Base-by-base conservation (phyloP, 1,140 invertebrate species). In the Ylistrum balloti region DNA sequence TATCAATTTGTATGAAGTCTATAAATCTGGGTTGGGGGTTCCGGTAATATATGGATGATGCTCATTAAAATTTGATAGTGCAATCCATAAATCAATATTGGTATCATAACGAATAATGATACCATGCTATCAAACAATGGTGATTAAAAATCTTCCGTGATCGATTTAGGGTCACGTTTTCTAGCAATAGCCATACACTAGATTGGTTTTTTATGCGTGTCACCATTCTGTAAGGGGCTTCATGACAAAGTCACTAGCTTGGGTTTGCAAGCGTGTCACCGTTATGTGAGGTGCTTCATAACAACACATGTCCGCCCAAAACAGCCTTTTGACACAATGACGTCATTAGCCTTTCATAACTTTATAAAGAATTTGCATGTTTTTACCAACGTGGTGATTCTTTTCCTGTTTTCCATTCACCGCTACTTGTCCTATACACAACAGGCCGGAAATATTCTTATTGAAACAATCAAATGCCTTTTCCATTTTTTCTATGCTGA, bases 291-390 rank as follows among this genome's bases (percentile, higher is more conserved):
- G n/a, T 0, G 5, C 17, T 28, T 28, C n/a, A 28, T 74, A n/a
- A 74, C 56, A 74, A 74, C 56, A 74, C n/a, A 74, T n/a, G 56
- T 74, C 56, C 56, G n/a, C 56, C 56, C 56, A 28, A 28, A 28
- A 74, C 56, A 74, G 56, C 56, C 56, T 28, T 45, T 74, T 74
- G 56, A 28, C 22, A 74, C 56, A n/a, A 74, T 74, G 56, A 74
- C 56, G 56, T 74, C 56, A 74, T 5, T 0, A 74, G n/a, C 22
- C 5, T n/a, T 74, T n/a, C 15, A 74, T n/a, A 7, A 74, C 22
- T n/a, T 28, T 28, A 74, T 74, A 74, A 74, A 74, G 56, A 74
- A 74, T 74, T 74, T 74, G 56, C 56, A 74, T 74, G 41, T 74
- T 11, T 74, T 28, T 74, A 74, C 22, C 45, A 74, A 74, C 56